Evolutionary conservation across 2,797 vertebrate species (phyloP).

Genomic region (Myotis daubentonii): DNA sequence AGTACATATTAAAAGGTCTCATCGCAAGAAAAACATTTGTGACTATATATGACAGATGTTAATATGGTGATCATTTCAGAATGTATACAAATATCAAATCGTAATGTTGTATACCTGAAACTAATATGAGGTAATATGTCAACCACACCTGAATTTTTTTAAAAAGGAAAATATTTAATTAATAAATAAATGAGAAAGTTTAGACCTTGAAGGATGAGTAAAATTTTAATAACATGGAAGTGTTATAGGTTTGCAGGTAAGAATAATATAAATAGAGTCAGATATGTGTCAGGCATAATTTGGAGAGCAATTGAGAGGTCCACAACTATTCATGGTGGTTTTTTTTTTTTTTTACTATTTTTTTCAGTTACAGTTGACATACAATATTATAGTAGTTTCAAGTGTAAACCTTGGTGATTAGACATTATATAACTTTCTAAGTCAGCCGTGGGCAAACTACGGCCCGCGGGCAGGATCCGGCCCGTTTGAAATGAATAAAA

Average conservation of each 20-base stretch:
- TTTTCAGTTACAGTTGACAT: neutral
- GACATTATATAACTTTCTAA: neutral
- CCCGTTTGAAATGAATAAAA: too few relatives aligned
- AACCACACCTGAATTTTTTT: neutral
- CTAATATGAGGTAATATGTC: neutral
- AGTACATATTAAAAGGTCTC: neutral
- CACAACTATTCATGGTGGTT: neutral
- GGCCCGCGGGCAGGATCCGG: too few relatives aligned
- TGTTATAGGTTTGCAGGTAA: conserved; percentile 13
- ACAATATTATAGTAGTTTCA: neutral
- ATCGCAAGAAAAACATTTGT: neutral
- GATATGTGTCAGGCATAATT: neutral
- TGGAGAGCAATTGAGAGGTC: neutral
- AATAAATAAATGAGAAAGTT: neutral
- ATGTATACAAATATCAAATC: neutral
- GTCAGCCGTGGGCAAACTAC: too few relatives aligned
- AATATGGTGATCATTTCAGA: neutral
- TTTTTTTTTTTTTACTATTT: neutral
- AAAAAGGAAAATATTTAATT: neutral
- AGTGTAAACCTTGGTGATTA: neutral
- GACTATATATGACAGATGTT: neutral
- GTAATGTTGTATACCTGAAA: neutral
- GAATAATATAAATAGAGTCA: neutral
- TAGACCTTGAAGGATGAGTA: neutral
- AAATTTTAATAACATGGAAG: neutral